Evolutionary conservation across 2,888 invertebrate genomes (phyloP).

Genomic region (Barypeithes pellucidus): DNA sequence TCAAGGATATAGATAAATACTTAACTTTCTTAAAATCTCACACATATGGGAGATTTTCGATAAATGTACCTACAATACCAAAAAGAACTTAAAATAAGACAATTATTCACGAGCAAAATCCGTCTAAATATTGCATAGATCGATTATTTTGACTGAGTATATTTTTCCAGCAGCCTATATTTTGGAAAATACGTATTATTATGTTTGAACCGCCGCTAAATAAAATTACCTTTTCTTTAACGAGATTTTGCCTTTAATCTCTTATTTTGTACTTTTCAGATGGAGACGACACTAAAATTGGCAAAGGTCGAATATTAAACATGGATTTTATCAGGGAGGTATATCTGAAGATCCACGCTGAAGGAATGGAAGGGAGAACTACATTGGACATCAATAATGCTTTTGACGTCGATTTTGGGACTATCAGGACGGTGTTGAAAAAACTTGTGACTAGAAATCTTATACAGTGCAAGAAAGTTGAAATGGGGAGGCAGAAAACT

Average conservation of each 20-base stretch:
- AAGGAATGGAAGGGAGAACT: constrained; percentile 60
- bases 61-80: constrained; percentile 56
- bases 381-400: constrained; percentile 58
- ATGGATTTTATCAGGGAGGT: constrained; percentile 59
- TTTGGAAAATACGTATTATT: too few relatives aligned
- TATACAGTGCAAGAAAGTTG: constrained; percentile 58
- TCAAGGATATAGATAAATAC: too few relatives aligned
- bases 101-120: too few relatives aligned
- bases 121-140: too few relatives aligned
- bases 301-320: constrained; percentile 54
- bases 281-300: constrained; percentile 19
- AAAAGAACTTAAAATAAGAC: constrained; percentile 61
- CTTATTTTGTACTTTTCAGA: constrained; percentile 7
- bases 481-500: constrained; percentile 62
- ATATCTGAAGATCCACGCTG: constrained; percentile 60
- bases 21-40: too few relatives aligned
- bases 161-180: too few relatives aligned
- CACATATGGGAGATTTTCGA: too few relatives aligned
- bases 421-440: constrained; percentile 59
- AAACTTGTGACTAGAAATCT: constrained; percentile 59
- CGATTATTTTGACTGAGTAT: too few relatives aligned
- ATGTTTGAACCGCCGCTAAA: too few relatives aligned
- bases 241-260: too few relatives aligned
- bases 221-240: too few relatives aligned
- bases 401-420: constrained; percentile 61